Conservation (phyloP, 1,140 invertebrate species). For the Lordiphosa clarofinis region DNA sequence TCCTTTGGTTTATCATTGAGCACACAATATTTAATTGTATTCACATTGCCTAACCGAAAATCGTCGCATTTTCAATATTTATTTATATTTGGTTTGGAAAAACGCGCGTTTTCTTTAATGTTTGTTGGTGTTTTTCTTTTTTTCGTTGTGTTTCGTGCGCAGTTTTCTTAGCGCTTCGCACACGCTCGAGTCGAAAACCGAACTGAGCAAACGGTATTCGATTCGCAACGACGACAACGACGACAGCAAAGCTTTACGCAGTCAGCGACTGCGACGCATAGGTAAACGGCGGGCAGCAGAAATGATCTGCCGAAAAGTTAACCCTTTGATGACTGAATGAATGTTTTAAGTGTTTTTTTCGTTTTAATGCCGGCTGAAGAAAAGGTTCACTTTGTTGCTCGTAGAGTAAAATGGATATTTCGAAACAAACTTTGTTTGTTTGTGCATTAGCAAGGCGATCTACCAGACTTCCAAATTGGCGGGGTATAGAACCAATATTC, state of each 20-base stretch:
- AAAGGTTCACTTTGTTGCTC: no score
- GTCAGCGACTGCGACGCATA: no score
- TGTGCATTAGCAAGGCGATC: no score
- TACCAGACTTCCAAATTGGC: no score
- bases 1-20: constrained; percentile 16
- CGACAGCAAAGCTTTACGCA: constrained; percentile 4
- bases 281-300: no score
- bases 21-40: constrained; percentile 7
- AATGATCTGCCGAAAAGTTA: no score
- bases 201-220: constrained; percentile 52
- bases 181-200: constrained; percentile 60
- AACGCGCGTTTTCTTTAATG: constrained; percentile 19
- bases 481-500: no score
- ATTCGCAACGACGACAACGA: constrained; percentile 14
- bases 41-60: constrained; percentile 24
- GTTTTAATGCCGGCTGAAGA: no score
- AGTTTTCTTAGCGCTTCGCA: constrained; percentile 41
- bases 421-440: no score
- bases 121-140: not conserved
- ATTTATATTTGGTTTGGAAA: constrained; percentile 23
- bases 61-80: constrained; percentile 20
- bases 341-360: no score
- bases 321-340: no score
- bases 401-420: no score
- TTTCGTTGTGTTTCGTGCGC: constrained; percentile 31